Conservation (phyloP, 2,797 vertebrate genomes). For the Poecilia wingei region DNA sequence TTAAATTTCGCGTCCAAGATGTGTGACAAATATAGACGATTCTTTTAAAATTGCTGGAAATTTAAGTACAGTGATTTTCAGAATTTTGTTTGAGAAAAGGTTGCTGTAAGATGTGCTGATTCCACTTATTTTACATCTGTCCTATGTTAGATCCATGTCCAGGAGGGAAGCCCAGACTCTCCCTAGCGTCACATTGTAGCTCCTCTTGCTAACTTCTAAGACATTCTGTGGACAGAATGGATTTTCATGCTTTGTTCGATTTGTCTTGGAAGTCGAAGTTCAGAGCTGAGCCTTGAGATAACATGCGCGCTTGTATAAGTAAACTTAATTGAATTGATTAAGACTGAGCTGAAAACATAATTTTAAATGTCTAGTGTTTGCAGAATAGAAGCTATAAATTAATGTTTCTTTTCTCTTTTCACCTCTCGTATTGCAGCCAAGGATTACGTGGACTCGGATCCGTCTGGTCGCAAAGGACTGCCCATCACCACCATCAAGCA, state of each 20-base stretch:
- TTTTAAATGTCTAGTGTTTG: not conserved
- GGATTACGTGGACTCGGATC: constrained; percentile 81
- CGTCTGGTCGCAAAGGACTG: constrained; percentile 74
- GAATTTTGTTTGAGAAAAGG: not conserved
- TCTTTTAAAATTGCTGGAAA: not conserved
- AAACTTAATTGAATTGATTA: not conserved
- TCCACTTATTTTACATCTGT: not conserved
- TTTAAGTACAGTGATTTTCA: not conserved
- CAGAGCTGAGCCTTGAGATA: not conserved
- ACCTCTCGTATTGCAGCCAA: constrained; percentile 67
- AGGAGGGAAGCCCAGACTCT: not conserved
- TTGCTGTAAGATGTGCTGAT: not conserved
- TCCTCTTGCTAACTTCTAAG: not conserved
- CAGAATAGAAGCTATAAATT: not conserved
- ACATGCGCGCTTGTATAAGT: not conserved
- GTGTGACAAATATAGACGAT: not conserved
- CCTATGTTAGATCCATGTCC: not conserved
- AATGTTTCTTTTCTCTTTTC: not conserved
- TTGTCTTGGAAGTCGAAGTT: not conserved
- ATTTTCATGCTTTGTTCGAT: not conserved
- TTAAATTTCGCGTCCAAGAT: not conserved
- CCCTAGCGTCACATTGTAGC: not conserved
- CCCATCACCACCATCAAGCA: constrained; percentile 82
- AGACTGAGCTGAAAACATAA: not conserved
- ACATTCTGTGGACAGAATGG: not conserved